Evolutionary conservation across 2,888 invertebrate species (phyloP).

Genomic region (Syrista parreyssii): DNA sequence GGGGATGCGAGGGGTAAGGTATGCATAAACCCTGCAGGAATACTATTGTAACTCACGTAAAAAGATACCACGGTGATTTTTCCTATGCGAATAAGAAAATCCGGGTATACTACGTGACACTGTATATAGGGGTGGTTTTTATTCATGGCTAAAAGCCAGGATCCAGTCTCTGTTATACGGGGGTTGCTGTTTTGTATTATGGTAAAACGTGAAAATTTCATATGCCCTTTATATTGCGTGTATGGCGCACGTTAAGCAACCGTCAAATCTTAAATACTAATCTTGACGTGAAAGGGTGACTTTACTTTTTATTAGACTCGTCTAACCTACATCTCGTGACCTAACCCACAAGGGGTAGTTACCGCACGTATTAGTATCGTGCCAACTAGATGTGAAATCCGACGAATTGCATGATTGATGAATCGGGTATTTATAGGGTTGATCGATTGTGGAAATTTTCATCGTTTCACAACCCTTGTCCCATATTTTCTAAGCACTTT

Average conservation of each 20-base stretch:
- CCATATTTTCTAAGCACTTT: neutral
- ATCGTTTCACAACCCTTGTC: neutral
- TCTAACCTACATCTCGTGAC: neutral
- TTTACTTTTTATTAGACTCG: neutral
- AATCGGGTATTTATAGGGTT: neutral
- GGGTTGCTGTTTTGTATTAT: neutral
- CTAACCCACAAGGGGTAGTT: neutral
- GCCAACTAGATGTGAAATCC: neutral
- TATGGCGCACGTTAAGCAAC: neutral
- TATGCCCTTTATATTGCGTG: neutral
- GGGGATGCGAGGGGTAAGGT: neutral
- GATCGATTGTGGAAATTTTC: neutral
- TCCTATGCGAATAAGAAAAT: neutral
- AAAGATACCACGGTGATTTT: neutral
- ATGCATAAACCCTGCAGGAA: neutral
- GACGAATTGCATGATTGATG: neutral
- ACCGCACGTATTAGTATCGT: neutral
- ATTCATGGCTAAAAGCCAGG: neutral
- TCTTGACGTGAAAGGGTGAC: neutral
- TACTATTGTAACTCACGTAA: neutral
- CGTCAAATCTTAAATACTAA: neutral
- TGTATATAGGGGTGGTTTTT: neutral
- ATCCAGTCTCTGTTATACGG: neutral
- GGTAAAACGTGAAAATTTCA: neutral
- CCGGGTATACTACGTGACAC: neutral